Evolutionary conservation across 2,888 invertebrate genomes (phyloP), one percentile per base, ranked within the genome.

Genomic region (Deladenus siricidicola): DNA sequence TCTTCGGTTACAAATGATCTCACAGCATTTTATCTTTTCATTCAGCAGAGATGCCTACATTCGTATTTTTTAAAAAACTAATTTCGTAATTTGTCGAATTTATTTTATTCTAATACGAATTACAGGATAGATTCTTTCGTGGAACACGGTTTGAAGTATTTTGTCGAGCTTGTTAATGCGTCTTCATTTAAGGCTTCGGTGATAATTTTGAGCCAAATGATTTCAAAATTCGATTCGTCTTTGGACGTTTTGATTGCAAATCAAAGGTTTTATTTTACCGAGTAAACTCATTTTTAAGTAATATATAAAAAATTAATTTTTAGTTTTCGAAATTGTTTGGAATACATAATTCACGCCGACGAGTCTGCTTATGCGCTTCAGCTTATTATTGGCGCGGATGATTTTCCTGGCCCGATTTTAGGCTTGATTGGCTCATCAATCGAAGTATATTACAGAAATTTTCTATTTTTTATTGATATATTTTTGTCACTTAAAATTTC

Each of bases 341-440:
- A 77, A 24, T 60, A 69, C 0, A 63, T 78, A 10, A 50, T 78
- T 28, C 73, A 75, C 62, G 66, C 74, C 1, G 77, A 77, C 54
- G 70, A 74, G 49, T 66, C 69, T 2, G 62, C 67, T 6, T 76
- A 75, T 49, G 74, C 74, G 1, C 62, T 71, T 17, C 74, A 76
- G 56, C 66, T 76, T 61, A 44, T 76, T 3, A 66, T 64, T 29
- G 76, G 74, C 8, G 69, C 71, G 17, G 70, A 73, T 17, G 65
- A 71, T 8, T 66, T 71, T 10, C 73, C 74, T 0, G 76, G 76
- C 19, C 73, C 72, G 2, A 67, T 74, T 17, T 66, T 74, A 24
- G 59, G 67, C n/a, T 60, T 73, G 49, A 58, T 76, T 45, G 63
- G 67, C 54, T 68, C 69, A 17, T 69, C 66, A 14, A 72, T 76